Percentiles rank a stretch among this genome's conserved stretches.
These are phyloP conservation scores for Hestina assimilis DNA, from an alignment of 1,140 invertebrate genomes.

Conservation along the genomic window DNA sequence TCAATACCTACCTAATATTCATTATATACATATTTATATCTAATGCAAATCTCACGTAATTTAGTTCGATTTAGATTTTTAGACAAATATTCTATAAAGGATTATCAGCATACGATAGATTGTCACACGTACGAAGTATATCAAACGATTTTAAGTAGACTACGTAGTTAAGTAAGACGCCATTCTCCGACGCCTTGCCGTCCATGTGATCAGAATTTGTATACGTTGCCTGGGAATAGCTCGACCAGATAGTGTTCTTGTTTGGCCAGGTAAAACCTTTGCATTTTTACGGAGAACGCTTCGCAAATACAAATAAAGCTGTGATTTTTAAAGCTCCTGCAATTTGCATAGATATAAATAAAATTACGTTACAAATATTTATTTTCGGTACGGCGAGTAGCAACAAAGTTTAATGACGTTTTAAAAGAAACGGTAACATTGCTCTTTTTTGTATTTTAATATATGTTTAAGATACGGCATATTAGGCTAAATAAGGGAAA, in stretches of 20 bases:
- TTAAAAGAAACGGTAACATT: neutral
- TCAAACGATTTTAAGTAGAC: slow-evolving; percentile 36
- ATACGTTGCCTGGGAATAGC: slow-evolving; percentile 69
- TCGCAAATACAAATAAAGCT: slow-evolving; percentile 70
- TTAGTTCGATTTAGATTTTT: neutral
- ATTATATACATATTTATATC: too few relatives aligned
- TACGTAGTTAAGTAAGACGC: slow-evolving; percentile 38
- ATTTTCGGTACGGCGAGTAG: slow-evolving; percentile 32
- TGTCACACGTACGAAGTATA: slow-evolving; percentile 22
- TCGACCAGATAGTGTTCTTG: slow-evolving; percentile 60
- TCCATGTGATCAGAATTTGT: slow-evolving; percentile 73
- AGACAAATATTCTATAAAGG: slow-evolving; percentile 1
- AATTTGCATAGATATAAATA: slow-evolving; percentile 60
- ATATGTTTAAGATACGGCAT: too few relatives aligned
- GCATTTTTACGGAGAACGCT: slow-evolving; percentile 66
- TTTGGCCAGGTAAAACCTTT: slow-evolving; percentile 66
- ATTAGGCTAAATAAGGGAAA: too few relatives aligned
- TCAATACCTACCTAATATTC: too few relatives aligned
- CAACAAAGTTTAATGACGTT: slow-evolving; percentile 33
- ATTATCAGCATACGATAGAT: slow-evolving; percentile 12
- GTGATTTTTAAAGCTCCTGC: slow-evolving; percentile 58
- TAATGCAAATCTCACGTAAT: too few relatives aligned
- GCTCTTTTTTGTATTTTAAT: neutral
- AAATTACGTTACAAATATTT: slow-evolving; percentile 50
- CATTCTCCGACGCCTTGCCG: slow-evolving; percentile 42